Evolutionary conservation across 1,140 invertebrate genomes (phyloP), one percentile per base, ranked within the genome.

Genomic region (Augochlora pura): DNA sequence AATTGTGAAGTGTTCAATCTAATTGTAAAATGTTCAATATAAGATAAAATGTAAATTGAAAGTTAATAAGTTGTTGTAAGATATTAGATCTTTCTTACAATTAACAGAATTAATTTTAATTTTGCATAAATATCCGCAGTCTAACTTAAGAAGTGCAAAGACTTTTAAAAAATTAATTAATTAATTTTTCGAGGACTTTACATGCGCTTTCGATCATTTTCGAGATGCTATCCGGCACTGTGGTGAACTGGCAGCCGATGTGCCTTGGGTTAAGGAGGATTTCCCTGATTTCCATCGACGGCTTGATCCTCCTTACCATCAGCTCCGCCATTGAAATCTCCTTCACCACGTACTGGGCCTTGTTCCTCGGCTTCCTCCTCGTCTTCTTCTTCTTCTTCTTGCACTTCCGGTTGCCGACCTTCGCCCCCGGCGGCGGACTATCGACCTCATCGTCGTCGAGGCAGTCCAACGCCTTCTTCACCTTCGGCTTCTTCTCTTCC

Each of bases 231-330:
- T n/a, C 39, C 0, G 57, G 16, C 4, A 16, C 0, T 0, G 9
- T 32, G 5, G 57, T 0, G 0, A 32, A 6, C 0, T 79, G 4
- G 1, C 80, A 59, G 2, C 0, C 10, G 16, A 21, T 9, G 25
- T 76, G 81, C 25, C 70, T 70, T 14, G 60, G 65, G 70, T 80
- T 42, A 18, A 76, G 18, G 49, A 80, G 16, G 10, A 6, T 21
- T 32, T 75, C n/a, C 64, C 81, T 80, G 0, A 49, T 59, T 12
- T 79, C 59, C 12, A 85, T 39, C 9, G 77, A 23, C 0, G 81
- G 81, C 57, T 83, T 49, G 46, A 83, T 85, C 10, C 23, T 67
- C 0, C 59, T 75, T 9, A 84, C 12, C n/a, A 76, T 0, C 0
- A 82, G n/a, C 5, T 83, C 66, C 3, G 23, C 18, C 3, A 25